These are phyloP conservation scores for Malthinus flaveolus DNA, from an alignment of 2,888 invertebrate genomes.

Conservation along the genomic window DNA sequence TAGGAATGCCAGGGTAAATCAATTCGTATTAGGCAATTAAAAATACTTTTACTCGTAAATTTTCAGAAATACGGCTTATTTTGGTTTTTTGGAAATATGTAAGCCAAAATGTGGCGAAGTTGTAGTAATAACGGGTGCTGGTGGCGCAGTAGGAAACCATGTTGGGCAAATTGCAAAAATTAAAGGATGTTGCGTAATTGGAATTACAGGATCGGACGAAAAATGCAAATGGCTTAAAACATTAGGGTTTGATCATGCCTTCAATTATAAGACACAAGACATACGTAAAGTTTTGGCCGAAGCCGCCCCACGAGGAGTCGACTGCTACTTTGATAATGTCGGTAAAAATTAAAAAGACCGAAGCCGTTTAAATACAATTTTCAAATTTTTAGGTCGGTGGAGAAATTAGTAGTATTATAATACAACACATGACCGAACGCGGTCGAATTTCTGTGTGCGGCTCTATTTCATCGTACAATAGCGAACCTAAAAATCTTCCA, in stretches of 20 bases:
- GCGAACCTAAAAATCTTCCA: constrained; percentile 55
- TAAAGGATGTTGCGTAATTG: constrained; percentile 70
- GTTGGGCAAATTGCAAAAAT: constrained; percentile 81
- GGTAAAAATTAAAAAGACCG: constrained; percentile 39
- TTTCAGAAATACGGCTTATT: constrained; percentile 71
- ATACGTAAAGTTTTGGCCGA: constrained; percentile 60
- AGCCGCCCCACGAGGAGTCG: constrained; percentile 70
- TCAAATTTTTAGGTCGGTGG: constrained; percentile 62
- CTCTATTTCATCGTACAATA: constrained; percentile 66
- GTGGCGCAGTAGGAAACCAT: constrained; percentile 76
- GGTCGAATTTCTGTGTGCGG: constrained; percentile 70
- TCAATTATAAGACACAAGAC: constrained; percentile 71
- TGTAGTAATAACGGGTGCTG: constrained; percentile 73
- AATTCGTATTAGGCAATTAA: background rate
- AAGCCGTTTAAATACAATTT: background rate
- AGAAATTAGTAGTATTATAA: constrained; percentile 61
- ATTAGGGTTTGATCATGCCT: constrained; percentile 68
- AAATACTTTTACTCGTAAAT: background rate
- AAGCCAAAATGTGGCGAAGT: constrained; percentile 73
- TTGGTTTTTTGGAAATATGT: constrained; percentile 73
- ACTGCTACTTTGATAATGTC: constrained; percentile 80
- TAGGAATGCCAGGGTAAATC: constrained; percentile 74
- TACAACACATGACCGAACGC: constrained; percentile 63
- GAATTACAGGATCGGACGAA: constrained; percentile 70
- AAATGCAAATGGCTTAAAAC: constrained; percentile 72